Conservation (phyloP, 2,113 vertebrate genomes). For the Myodes glareolus region DNA sequence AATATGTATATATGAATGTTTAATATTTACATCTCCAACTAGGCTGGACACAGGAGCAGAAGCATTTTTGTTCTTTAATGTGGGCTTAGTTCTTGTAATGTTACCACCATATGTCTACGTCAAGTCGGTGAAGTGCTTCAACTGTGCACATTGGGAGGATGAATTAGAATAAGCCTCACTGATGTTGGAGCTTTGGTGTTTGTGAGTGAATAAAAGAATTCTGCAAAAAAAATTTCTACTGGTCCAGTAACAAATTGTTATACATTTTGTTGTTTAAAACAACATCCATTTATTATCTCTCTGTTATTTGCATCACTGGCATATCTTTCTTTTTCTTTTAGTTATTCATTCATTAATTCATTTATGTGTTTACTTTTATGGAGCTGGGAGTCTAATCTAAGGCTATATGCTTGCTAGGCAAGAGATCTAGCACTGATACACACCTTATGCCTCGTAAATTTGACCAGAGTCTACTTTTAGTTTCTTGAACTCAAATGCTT, state of each 20-base stretch:
- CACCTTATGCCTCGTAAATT: background rate
- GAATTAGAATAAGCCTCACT: background rate
- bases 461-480: no score
- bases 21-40: background rate
- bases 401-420: background rate
- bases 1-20: background rate
- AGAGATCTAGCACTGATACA: no score
- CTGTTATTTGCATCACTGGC: background rate
- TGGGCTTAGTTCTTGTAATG: background rate
- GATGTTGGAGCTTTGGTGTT: background rate
- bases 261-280: background rate
- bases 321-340: background rate
- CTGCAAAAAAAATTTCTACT: background rate
- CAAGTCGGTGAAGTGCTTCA: background rate
- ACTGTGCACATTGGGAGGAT: background rate
- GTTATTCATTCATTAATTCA: background rate
- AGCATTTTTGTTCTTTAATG: background rate
- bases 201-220: background rate
- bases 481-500: background rate
- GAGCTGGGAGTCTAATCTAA: background rate
- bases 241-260: background rate
- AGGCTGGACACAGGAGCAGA: background rate
- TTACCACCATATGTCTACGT: background rate
- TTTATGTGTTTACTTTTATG: background rate
- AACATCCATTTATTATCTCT: background rate